A percentile compares a stretch with the other conserved stretches of the same genome.
These are phyloP conservation scores for Hemitrygon akajei DNA, from an alignment of 2,797 vertebrate species.

Conservation along the genomic window DNA sequence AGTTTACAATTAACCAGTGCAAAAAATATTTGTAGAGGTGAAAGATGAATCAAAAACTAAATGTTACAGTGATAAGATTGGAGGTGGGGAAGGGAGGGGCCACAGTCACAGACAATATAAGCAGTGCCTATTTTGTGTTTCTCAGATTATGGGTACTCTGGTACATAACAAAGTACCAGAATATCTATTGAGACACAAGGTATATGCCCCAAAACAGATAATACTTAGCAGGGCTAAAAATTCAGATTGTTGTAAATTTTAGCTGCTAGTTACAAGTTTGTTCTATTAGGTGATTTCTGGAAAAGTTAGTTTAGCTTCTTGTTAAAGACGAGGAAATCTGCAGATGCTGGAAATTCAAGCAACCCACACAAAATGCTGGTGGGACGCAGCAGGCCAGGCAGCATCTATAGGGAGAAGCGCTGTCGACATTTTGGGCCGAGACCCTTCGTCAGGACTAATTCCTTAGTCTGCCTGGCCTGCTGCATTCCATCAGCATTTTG, in stretches of 20 bases:
- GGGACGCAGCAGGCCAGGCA: too few species aligned
- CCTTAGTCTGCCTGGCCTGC: too few species aligned
- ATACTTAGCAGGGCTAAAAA: not conserved
- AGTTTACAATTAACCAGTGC: not conserved
- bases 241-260: not conserved
- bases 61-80: not conserved
- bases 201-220: not conserved
- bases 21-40: not conserved
- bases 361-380: too few species aligned
- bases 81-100: too few species aligned
- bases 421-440: too few species aligned
- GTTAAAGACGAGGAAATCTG: too few species aligned
- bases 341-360: too few species aligned
- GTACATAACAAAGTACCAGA: not conserved
- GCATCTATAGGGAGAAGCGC: too few species aligned
- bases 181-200: not conserved
- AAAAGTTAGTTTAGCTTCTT: not conserved
- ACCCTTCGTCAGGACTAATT: too few species aligned
- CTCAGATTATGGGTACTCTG: not conserved
- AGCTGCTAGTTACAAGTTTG: not conserved
- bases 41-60: not conserved
- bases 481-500: too few species aligned
- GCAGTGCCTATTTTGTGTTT: not conserved
- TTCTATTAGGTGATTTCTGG: not conserved
- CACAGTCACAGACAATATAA: not conserved